phyloP scores from a whole-genome alignment of 2,113 vertebrate genomes.

The Chaetops frenatus region DNA sequence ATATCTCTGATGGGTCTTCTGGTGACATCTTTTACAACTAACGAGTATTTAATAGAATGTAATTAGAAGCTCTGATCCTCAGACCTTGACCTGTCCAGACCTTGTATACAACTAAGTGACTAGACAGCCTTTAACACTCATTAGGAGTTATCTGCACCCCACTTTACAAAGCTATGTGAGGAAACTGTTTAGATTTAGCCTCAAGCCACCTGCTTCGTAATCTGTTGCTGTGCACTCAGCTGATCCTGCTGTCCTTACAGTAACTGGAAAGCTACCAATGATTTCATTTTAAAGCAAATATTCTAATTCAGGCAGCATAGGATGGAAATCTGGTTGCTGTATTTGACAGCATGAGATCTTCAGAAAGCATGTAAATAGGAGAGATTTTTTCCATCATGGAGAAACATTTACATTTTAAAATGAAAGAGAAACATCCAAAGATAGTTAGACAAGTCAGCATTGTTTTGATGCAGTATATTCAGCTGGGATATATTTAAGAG shows the following conservation, averaged over 20 bases:
- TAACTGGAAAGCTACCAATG: slow-evolving; percentile 54
- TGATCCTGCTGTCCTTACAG: slow-evolving; percentile 62
- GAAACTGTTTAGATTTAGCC: slow-evolving; percentile 77
- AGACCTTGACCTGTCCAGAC: slow-evolving; percentile 48
- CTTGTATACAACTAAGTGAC: slow-evolving; percentile 38
- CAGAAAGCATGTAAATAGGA: not conserved
- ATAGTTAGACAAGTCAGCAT: not conserved
- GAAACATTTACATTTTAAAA: not conserved
- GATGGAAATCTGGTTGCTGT: not conserved
- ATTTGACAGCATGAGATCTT: not conserved
- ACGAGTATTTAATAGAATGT: slow-evolving; percentile 28
- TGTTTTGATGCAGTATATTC: not conserved
- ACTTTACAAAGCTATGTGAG: slow-evolving; percentile 71
- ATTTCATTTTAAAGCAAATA: slow-evolving; percentile 58
- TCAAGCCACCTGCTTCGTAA: slow-evolving; percentile 76
- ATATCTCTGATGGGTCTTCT: not conserved
- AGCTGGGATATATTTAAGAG: not conserved
- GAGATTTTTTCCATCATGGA: not conserved
- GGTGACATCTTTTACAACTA: slow-evolving; percentile 24
- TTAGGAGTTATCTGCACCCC: slow-evolving; percentile 59
- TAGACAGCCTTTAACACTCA: slow-evolving; percentile 56
- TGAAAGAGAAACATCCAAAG: not conserved
- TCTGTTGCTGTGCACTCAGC: slow-evolving; percentile 67
- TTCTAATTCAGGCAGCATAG: not conserved
- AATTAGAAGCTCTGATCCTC: slow-evolving; percentile 49